Evolutionary conservation across 2,888 invertebrate species (phyloP).

Genomic region (Caenorhabditis sulstoni): DNA sequence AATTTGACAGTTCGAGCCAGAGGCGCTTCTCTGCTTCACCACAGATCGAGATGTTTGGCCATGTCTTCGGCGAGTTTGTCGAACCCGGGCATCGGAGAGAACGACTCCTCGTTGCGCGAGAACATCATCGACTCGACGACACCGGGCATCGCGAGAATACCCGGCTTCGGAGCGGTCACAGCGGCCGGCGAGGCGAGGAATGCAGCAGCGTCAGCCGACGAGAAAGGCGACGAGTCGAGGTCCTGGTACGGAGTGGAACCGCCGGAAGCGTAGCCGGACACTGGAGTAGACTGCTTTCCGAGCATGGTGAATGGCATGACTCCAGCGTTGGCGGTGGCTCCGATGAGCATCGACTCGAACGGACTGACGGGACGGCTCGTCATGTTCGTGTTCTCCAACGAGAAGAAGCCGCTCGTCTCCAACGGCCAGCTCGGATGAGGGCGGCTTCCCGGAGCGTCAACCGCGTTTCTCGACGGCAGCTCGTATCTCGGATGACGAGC

Average conservation of each 20-base stretch:
- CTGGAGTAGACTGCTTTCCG: constrained; percentile 44
- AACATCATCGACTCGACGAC: constrained; percentile 12
- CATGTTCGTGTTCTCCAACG: constrained; percentile 32
- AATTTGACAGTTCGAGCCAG: constrained; percentile 27
- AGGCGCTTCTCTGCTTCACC: constrained; percentile 25
- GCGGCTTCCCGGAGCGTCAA: constrained; percentile 19
- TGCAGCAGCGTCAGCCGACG: constrained; percentile 7
- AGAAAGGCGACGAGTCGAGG: constrained; percentile 27
- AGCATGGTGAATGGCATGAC: constrained; percentile 36
- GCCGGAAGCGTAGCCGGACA: constrained; percentile 34
- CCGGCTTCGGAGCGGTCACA: constrained; percentile 4
- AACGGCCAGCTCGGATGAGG: constrained; percentile 72
- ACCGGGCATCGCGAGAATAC: no score
- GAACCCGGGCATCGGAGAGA: constrained; percentile 52
- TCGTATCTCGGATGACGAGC: constrained; percentile 43
- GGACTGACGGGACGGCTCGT: constrained; percentile 48
- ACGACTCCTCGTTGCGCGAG: constrained; percentile 39
- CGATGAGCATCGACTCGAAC: constrained; percentile 55
- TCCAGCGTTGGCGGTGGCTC: constrained; percentile 33
- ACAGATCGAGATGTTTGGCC: constrained; percentile 68
- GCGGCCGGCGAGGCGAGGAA: constrained; percentile 28
- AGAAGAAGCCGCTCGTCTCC: constrained; percentile 69
- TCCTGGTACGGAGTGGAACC: constrained; percentile 53
- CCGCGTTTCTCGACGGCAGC: neutral
- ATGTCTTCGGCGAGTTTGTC: constrained; percentile 69